Evolutionary conservation across 2,797 vertebrate species (phyloP).

Genomic region (Centroberyx gerrardi): DNA sequence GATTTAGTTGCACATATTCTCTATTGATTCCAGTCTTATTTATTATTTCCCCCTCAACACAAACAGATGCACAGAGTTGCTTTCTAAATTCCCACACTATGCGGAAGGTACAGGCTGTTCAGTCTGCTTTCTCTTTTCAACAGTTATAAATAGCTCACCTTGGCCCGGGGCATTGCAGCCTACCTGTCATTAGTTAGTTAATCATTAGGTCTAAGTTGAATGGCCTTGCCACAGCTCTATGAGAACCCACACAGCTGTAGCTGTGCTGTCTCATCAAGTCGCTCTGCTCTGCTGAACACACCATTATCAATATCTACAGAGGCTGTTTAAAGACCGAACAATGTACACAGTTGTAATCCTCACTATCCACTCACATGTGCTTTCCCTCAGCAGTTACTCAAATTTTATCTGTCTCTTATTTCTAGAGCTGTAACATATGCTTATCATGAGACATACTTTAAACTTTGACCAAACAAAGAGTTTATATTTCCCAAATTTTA

Average conservation of each 20-base stretch:
- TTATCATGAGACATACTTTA: neutral
- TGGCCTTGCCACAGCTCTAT: neutral
- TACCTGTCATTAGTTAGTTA: neutral
- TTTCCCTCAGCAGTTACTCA: neutral
- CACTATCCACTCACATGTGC: neutral
- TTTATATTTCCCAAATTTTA: conserved; percentile 72
- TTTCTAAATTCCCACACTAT: neutral
- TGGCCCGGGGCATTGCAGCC: conserved; percentile 1
- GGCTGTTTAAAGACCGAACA: neutral
- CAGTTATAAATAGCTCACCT: conserved; percentile 28
- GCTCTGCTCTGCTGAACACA: neutral
- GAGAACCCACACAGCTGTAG: neutral
- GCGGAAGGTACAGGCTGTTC: neutral
- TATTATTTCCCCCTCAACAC: neutral
- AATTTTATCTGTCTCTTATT: neutral
- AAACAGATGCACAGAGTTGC: neutral
- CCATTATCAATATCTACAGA: neutral
- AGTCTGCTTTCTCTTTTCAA: neutral
- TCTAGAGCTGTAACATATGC: neutral
- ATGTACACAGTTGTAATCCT: neutral
- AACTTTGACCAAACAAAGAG: neutral
- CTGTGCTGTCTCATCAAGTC: neutral
- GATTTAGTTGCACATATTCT: too few relatives aligned
- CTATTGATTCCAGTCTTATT: too few relatives aligned
- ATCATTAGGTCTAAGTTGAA: conserved; percentile 8